A percentile compares a stretch with the other conserved stretches of the same genome.
Evolutionary conservation across 2,888 invertebrate species (phyloP).

Genomic region (Rotaria sp.): DNA sequence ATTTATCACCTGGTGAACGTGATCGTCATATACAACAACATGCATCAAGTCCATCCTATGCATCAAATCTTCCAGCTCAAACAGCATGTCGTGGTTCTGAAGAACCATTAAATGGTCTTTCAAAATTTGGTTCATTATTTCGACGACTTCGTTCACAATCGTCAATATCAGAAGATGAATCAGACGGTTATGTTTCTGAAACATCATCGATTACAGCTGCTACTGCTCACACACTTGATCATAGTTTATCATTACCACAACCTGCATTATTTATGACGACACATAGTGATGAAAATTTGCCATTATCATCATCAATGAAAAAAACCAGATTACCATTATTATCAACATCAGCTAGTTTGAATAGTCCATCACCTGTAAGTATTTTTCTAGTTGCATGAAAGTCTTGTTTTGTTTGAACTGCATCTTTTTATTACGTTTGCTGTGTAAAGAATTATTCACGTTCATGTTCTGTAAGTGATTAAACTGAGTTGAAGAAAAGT

Average conservation of each 20-base stretch:
- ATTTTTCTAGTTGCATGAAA: not conserved
- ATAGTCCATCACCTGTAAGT: not conserved
- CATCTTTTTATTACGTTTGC: not conserved
- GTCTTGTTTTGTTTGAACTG: not conserved
- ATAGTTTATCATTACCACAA: not conserved
- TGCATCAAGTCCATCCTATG: not conserved
- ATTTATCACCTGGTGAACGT: constrained; percentile 54
- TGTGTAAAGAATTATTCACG: not conserved
- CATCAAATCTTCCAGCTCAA: not conserved
- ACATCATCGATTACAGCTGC: not conserved
- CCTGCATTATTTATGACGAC: not conserved
- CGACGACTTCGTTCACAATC: not conserved
- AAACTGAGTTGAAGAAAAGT: no score
- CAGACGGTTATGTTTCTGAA: constrained; percentile 19
- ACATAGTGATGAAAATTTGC: not conserved
- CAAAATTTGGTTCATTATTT: constrained; percentile 29
- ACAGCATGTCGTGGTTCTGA: constrained; percentile 36
- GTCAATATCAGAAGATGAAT: constrained; percentile 16
- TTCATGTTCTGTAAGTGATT: not conserved
- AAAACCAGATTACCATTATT: not conserved
- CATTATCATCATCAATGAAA: not conserved
- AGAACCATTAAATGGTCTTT: constrained; percentile 28
- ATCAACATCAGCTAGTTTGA: not conserved
- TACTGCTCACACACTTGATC: not conserved
- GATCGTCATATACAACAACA: constrained; percentile 8